phyloP scores from a whole-genome alignment of 2,888 invertebrate genomes.

The Drosophila recens region DNA sequence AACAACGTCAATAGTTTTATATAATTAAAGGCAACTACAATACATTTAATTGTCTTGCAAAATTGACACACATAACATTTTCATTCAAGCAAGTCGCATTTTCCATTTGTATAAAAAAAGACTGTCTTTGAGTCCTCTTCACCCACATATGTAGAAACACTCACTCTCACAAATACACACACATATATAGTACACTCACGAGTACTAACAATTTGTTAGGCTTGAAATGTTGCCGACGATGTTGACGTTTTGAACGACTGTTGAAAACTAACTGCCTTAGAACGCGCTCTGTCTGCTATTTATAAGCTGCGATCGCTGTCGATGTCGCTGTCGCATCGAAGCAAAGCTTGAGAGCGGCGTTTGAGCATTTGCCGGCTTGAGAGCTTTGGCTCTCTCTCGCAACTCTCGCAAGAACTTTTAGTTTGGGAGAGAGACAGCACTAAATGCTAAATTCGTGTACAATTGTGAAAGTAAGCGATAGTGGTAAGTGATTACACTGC shows the following conservation, averaged over 20 bases:
- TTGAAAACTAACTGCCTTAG: conserved; percentile 74
- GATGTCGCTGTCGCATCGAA: conserved; percentile 2
- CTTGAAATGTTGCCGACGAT: conserved; percentile 26
- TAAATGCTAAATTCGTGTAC: conserved; percentile 60
- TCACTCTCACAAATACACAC: conserved; percentile 18
- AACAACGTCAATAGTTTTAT: conserved; percentile 53
- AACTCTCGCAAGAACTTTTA: conserved; percentile 41
- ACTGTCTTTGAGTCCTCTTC: conserved; percentile 33
- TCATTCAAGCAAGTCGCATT: conserved; percentile 57
- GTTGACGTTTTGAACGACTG: conserved; percentile 63
- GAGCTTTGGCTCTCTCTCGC: conserved; percentile 28
- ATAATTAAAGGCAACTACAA: conserved; percentile 23
- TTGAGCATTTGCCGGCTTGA: conserved; percentile 26
- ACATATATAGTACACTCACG: conserved; percentile 39
- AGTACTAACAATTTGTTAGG: conserved; percentile 49
- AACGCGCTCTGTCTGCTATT: conserved; percentile 75
- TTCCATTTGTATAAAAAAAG: conserved; percentile 7
- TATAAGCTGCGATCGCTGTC: conserved; percentile 70
- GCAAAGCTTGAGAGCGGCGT: conserved; percentile 14
- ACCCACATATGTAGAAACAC: conserved; percentile 12
- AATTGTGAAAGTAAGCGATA: conserved; percentile 68
- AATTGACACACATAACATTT: conserved; percentile 64
- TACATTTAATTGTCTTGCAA: conserved; percentile 50
- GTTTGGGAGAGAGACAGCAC: conserved; percentile 16
- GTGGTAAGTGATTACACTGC: conserved; percentile 57